These are phyloP conservation scores for Cebidichthys violaceus DNA, from an alignment of 2,113 vertebrate species.

Conservation along the genomic window DNA sequence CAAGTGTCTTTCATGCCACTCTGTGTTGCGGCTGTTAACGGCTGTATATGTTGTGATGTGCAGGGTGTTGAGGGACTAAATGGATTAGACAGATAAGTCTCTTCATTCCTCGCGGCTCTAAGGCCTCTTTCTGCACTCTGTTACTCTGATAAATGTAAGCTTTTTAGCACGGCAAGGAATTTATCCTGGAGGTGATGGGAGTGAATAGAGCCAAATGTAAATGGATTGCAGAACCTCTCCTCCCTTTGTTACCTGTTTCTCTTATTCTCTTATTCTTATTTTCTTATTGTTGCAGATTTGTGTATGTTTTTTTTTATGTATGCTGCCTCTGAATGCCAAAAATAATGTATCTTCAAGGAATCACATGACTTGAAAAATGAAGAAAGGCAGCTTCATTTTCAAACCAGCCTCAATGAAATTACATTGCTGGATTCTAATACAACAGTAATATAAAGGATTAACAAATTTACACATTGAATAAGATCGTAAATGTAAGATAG, in stretches of 20 bases:
- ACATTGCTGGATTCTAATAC: neutral
- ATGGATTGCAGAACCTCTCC: neutral
- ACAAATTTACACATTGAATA: neutral
- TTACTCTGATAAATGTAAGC: slow-evolving; percentile 9
- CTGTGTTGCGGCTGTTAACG: slow-evolving; percentile 6
- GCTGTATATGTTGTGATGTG: slow-evolving; percentile 6
- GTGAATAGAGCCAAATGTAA: slow-evolving; percentile 7
- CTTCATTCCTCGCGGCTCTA: slow-evolving; percentile 29
- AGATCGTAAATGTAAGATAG: neutral
- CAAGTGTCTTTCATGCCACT: slow-evolving; percentile 13
- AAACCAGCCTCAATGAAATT: neutral
- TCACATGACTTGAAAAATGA: neutral
- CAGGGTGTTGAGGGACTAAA: slow-evolving; percentile 36
- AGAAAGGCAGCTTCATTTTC: neutral
- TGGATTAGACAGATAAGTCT: slow-evolving; percentile 56
- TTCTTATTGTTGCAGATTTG: neutral
- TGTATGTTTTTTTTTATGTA: neutral
- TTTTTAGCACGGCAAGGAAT: slow-evolving; percentile 4
- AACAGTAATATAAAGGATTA: neutral
- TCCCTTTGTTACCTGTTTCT: neutral
- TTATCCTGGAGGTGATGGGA: slow-evolving; percentile 14
- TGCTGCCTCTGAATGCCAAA: neutral
- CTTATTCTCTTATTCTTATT: no score
- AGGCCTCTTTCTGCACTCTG: slow-evolving; percentile 4
- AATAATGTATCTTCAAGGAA: neutral